Conservation (phyloP, 2,797 vertebrate species). For the Amphiprion clarkii region DNA sequence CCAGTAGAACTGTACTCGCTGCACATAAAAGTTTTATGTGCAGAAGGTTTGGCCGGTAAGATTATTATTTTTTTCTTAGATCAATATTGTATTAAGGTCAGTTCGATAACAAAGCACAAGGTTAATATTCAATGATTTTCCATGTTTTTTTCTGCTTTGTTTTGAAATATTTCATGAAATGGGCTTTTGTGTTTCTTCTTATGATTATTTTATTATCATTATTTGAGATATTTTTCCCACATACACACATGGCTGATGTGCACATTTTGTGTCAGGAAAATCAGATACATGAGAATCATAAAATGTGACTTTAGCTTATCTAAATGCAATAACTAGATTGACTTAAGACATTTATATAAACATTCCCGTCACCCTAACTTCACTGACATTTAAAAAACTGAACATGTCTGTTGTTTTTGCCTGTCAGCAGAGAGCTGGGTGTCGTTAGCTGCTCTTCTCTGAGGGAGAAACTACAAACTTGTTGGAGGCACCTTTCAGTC, state of each 20-base stretch:
- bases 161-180: too few species aligned
- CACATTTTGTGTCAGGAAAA: not conserved
- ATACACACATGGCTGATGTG: not conserved
- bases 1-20: too few species aligned
- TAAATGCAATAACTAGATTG: too few species aligned
- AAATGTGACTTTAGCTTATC: too few species aligned
- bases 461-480: constrained; percentile 32
- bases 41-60: too few species aligned
- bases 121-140: not conserved
- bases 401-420: constrained; percentile 6
- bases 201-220: too few species aligned
- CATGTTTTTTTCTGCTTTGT: not conserved
- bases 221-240: too few species aligned
- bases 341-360: too few species aligned
- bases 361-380: not conserved
- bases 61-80: too few species aligned
- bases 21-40: too few species aligned
- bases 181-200: too few species aligned
- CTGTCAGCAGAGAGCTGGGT: constrained; percentile 29
- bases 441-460: constrained; percentile 38
- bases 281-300: not conserved
- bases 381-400: not conserved
- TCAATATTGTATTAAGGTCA: too few species aligned
- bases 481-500: constrained; percentile 32
- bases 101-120: not conserved